Conservation (phyloP, 1,140 invertebrate species). For the Polypedilum vanderplanki region DNA sequence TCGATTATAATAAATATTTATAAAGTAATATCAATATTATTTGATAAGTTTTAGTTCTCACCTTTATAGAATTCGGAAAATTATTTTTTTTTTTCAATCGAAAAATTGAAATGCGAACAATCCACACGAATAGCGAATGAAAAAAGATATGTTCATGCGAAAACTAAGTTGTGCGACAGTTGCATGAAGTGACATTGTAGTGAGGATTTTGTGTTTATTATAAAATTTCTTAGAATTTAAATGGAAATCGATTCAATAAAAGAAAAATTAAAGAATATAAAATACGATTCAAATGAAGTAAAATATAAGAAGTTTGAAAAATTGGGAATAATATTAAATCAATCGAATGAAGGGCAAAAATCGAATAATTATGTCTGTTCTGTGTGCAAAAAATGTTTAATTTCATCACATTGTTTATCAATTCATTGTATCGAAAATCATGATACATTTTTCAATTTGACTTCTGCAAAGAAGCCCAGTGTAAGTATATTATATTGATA, state of each 20-base stretch:
- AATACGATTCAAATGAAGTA: not conserved
- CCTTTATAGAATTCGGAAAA: too few relatives aligned
- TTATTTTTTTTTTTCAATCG: too few relatives aligned
- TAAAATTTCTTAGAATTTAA: too few relatives aligned
- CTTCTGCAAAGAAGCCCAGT: constrained; percentile 48
- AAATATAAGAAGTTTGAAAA: not conserved
- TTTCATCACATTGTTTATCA: constrained; percentile 53
- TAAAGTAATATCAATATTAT: not conserved
- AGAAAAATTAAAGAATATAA: too few relatives aligned
- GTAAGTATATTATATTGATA: not conserved
- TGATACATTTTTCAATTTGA: constrained; percentile 55
- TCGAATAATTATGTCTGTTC: not conserved
- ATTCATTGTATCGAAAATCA: constrained; percentile 58
- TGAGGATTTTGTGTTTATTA: too few relatives aligned
- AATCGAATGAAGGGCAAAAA: not conserved
- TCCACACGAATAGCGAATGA: too few relatives aligned
- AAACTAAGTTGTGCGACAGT: too few relatives aligned
- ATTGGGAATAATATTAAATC: not conserved
- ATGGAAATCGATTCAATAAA: too few relatives aligned
- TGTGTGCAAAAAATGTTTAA: constrained; percentile 50
- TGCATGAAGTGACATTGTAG: too few relatives aligned
- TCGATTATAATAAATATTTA: not conserved
- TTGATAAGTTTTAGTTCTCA: not conserved
- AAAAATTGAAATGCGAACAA: too few relatives aligned
- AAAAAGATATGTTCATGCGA: too few relatives aligned